Base-by-base conservation (phyloP, 1,140 invertebrate species). In the Lepidurus apus region DNA sequence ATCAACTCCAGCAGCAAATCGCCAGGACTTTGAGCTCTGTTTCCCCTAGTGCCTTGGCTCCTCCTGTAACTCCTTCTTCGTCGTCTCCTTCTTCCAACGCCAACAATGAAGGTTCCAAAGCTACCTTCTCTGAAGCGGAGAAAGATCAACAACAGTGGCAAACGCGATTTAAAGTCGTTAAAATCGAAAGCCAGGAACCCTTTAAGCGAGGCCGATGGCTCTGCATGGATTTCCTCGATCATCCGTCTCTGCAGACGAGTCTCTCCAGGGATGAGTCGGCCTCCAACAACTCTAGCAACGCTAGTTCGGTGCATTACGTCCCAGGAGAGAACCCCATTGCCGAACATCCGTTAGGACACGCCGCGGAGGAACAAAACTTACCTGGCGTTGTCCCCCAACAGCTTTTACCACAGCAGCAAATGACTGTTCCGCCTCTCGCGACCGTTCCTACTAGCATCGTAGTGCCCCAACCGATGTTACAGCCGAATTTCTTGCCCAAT, bases 151-250 rank as follows among this genome's bases (percentile, higher is more conserved):
- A 81, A 45, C 80, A 81, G 8, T 84, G 84, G 83, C 82, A 85
- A 75, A 84, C 84, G 80, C 81, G 95, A 80, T 98, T 98, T 85
- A 96, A 96, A 88, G 95, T 98, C 81, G 95, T 98, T 34, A 98
- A 97, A 88, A 95, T 98, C 80, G 95, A 96, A 85, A 96, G 93
- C 84, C 93, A 94, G 34, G 95, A 98, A 85, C 96, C 96, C 6
- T 97, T 97, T 83, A 92, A 93, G 81, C 89, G 96, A 65, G 96
- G 96, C 42, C 87, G 96, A 82, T 98, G 96, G 96, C 92, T 92
- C 82, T 98, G 95, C 86, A 94, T 96, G 91, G 96, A 98, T 86
- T 98, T 96, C 86, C 87, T 95, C 82, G 95, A 98, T 87, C 93
- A 95, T 83, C 91, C 92, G 77, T 89, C 88, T 77, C 88, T 89